Conservation (phyloP, 2,797 vertebrate genomes). For the Tiaroga cobitis region DNA sequence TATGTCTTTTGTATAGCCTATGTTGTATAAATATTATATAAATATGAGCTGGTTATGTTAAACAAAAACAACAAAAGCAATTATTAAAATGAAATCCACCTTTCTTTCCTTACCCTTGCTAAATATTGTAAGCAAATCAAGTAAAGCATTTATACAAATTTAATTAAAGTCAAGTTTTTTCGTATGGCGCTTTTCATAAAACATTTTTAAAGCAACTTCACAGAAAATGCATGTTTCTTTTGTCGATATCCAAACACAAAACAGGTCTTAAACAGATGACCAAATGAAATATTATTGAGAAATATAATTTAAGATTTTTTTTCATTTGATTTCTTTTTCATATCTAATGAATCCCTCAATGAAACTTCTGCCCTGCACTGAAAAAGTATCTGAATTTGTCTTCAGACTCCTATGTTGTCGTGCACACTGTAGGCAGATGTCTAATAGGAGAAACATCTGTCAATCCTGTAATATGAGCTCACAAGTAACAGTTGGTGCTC, state of each 20-base stretch:
- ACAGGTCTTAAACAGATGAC: not conserved
- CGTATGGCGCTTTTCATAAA: too few species aligned
- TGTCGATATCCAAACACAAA: not conserved
- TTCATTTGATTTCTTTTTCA: too few species aligned
- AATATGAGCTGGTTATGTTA: too few species aligned
- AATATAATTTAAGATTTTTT: not conserved
- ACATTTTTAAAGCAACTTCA: too few species aligned
- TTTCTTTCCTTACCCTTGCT: too few species aligned
- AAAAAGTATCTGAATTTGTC: constrained; percentile 8
- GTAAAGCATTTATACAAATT: too few species aligned
- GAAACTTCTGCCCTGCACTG: not conserved
- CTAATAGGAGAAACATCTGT: constrained; percentile 72
- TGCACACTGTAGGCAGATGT: constrained; percentile 56
- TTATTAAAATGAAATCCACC: too few species aligned
- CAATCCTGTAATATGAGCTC: constrained; percentile 61
- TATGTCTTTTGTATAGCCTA: too few species aligned
- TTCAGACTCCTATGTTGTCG: constrained; percentile 62
- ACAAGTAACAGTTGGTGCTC: constrained; percentile 65
- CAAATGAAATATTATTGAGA: not conserved
- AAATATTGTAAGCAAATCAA: too few species aligned
- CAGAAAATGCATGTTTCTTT: not conserved
- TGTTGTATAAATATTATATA: too few species aligned
- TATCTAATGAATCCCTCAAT: not conserved
- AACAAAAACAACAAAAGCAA: too few species aligned
- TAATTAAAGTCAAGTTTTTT: too few species aligned